Evolutionary conservation across 2,113 vertebrate genomes (phyloP), one percentile per base, ranked within the genome.

Genomic region (Stictonetta naevosa): DNA sequence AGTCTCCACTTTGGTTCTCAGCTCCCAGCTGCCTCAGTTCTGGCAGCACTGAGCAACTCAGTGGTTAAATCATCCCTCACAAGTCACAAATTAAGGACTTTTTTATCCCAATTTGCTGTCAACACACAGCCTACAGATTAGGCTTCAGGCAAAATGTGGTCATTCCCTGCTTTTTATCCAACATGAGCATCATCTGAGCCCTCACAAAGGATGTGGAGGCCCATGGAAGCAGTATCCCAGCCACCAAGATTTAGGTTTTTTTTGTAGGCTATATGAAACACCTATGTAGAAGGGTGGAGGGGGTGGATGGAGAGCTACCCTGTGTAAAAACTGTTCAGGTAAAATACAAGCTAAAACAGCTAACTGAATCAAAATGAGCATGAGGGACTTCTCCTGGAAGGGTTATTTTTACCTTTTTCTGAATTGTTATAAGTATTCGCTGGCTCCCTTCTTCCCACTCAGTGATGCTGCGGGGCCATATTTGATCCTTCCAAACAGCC

Each of bases 341-440:
- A n/a, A 11, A 0, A 1, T 4, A 14, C 18, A 79, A 42, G 34
- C 36, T 92, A 83, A 92, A 63, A 10, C 79, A 96, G 50, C 53
- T 18, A 28, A 36, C 14, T 42, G 31, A 90, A 28, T 29, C 74
- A 60, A 80, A 80, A 25, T 36, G 36, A 79, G 11, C 31, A 80
- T 1, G 4, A 50, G 66, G 20, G 19, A 4, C 17, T 52, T 83
- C 34, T 29, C 74, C 46, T 88, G 50, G 19, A 44, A 88, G 31
- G 23, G 29, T 23, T 92, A 67, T 77, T 86, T 93, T 95, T 85
- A 71, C 10, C 17, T 80, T 90, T 23, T 36, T 90, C 50, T 96
- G 85, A 75, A 83, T 80, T n/a, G 40, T 26, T 46, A 92, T 80
- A 86, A 69, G 7, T 36, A 55, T 74, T 83, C 63, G 12, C 15